Conservation (phyloP, 2,113 vertebrate genomes). For the Zosterops japonicus region DNA sequence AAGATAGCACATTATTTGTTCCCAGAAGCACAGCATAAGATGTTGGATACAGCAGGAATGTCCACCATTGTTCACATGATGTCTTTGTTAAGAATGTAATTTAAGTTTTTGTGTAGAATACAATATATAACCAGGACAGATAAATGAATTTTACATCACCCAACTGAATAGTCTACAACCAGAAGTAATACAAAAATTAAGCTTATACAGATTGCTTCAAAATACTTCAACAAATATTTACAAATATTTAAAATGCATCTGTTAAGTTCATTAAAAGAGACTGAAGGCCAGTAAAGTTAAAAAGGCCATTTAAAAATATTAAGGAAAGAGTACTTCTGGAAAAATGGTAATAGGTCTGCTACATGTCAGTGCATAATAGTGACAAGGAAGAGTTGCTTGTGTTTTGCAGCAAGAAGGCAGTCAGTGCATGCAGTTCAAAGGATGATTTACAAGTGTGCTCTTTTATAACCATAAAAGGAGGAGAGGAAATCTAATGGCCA, state of each 20-base stretch:
- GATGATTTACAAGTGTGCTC: constrained; percentile 35
- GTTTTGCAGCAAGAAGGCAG: constrained; percentile 37
- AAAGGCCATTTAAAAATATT: background rate
- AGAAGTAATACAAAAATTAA: background rate
- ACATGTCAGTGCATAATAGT: background rate
- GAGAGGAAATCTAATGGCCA: constrained; percentile 52
- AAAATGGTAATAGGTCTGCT: constrained; percentile 39
- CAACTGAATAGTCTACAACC: background rate
- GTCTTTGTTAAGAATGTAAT: constrained; percentile 47
- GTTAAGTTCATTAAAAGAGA: background rate
- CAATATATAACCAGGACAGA: background rate
- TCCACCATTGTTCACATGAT: constrained; percentile 37
- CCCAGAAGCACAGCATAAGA: background rate
- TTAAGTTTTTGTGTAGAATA: constrained; percentile 35
- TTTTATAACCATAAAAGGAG: constrained; percentile 45
- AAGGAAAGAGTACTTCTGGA: background rate
- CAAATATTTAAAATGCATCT: background rate
- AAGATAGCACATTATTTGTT: constrained; percentile 31
- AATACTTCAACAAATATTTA: background rate
- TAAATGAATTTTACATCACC: constrained; percentile 22
- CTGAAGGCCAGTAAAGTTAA: background rate
- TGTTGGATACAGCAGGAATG: constrained; percentile 13
- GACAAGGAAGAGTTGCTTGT: background rate
- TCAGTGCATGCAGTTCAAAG: background rate
- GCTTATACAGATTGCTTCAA: background rate